These are phyloP conservation scores for Chaenogobius annularis DNA, from an alignment of 2,113 vertebrate species.

Conservation along the genomic window DNA sequence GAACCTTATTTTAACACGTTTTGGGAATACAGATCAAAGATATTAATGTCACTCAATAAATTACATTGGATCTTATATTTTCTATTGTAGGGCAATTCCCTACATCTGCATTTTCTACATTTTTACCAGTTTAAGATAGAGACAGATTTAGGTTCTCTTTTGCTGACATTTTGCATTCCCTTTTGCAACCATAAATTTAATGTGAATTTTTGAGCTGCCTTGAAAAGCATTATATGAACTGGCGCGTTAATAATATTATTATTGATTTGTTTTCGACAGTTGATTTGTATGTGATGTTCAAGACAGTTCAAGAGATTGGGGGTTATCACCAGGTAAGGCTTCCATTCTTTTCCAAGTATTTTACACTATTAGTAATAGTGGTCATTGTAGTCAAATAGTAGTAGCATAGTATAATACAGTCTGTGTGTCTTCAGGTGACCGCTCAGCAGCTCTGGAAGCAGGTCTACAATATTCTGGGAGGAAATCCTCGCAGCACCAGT, in stretches of 20 bases:
- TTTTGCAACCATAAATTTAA: too few relatives aligned
- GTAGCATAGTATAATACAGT: not conserved
- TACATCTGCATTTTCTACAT: too few relatives aligned
- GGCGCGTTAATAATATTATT: not conserved
- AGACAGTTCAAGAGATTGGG: slow-evolving; percentile 69
- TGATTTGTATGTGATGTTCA: slow-evolving; percentile 78
- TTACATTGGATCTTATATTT: not conserved
- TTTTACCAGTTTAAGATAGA: too few relatives aligned
- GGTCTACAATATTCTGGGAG: slow-evolving; percentile 79
- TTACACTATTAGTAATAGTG: not conserved
- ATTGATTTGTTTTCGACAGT: slow-evolving; percentile 58
- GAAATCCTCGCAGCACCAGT: slow-evolving; percentile 81
- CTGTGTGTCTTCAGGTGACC: slow-evolving; percentile 68
- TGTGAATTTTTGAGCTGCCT: not conserved
- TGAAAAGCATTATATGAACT: not conserved
- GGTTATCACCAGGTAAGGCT: slow-evolving; percentile 77
- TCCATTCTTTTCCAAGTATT: not conserved
- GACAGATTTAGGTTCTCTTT: too few relatives aligned
- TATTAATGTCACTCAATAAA: not conserved
- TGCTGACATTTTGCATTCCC: too few relatives aligned
- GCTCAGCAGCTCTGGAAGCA: slow-evolving; percentile 81
- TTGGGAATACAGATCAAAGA: not conserved
- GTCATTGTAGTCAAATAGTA: not conserved
- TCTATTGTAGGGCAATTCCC: not conserved
- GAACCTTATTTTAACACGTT: too few relatives aligned